phyloP scores from a whole-genome alignment of 2,888 invertebrate species.

The Elysia crispata region DNA sequence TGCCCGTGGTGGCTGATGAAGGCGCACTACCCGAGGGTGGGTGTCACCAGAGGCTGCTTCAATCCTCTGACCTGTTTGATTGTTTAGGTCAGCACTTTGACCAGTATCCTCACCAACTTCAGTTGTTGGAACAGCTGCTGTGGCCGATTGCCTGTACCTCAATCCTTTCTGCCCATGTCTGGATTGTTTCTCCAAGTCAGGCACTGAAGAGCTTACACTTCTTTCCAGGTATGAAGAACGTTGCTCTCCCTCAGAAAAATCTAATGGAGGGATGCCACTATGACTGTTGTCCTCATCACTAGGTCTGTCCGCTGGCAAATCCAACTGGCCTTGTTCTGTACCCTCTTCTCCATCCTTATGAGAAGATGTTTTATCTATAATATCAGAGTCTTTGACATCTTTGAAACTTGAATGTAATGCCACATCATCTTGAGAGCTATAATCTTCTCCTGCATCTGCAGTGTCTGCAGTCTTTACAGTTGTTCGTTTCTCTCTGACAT shows the following conservation, averaged over 20 bases:
- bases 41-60: constrained; percentile 47
- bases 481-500: no score
- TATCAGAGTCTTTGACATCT: no score
- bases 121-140: constrained; percentile 6
- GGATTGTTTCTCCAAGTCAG: constrained; percentile 33
- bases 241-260: constrained; percentile 36
- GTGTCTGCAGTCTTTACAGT: no score
- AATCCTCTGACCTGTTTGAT: constrained; percentile 31
- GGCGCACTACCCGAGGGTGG: neutral
- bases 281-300: constrained; percentile 33
- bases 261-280: constrained; percentile 3
- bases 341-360: constrained; percentile 19
- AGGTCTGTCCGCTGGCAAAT: constrained; percentile 14
- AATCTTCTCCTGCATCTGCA: no score
- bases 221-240: constrained; percentile 32
- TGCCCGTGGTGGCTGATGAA: neutral
- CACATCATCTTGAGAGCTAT: no score
- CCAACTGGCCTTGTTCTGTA: constrained; percentile 21
- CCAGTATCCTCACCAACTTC: constrained; percentile 23
- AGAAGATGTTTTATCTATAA: no score
- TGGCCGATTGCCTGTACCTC: constrained; percentile 47
- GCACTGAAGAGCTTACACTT: constrained; percentile 41
- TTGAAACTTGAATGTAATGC: no score
- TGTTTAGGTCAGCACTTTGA: neutral
- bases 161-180: constrained; percentile 36